Evolutionary conservation across 2,797 vertebrate species (phyloP).

Genomic region (Urosaurus nigricauda): DNA sequence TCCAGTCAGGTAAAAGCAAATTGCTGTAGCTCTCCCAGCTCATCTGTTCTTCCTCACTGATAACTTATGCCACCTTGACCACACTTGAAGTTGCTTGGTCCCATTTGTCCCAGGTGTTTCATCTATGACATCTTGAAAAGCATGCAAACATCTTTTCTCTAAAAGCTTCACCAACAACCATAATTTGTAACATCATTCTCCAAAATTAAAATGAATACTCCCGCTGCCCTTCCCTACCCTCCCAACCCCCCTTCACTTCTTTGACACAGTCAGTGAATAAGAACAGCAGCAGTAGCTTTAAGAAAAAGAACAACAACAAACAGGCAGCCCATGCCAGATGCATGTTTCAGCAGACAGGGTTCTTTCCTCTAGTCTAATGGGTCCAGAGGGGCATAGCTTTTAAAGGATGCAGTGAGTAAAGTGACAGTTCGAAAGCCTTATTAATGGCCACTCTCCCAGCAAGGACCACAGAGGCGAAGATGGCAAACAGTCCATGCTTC

Average conservation of each 20-base stretch:
- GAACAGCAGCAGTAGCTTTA: slow-evolving; percentile 23
- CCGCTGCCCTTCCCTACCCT: not conserved
- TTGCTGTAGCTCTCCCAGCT: too few species aligned
- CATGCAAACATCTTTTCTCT: not conserved
- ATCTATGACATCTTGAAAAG: too few species aligned
- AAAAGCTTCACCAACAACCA: not conserved
- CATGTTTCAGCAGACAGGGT: slow-evolving; percentile 65
- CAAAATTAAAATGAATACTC: not conserved
- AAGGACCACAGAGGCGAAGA: slow-evolving; percentile 21
- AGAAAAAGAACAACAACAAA: slow-evolving; percentile 28
- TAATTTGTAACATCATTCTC: not conserved
- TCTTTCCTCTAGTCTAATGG: slow-evolving; percentile 76
- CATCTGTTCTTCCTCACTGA: too few species aligned
- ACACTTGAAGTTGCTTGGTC: too few species aligned
- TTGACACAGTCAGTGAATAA: slow-evolving; percentile 22
- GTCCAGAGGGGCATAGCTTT: slow-evolving; percentile 72
- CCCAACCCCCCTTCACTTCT: not conserved
- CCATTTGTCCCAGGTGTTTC: too few species aligned
- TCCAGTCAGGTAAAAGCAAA: too few species aligned
- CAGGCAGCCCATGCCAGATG: slow-evolving; percentile 65
- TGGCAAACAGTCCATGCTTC: not conserved
- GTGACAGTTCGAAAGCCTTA: slow-evolving; percentile 73
- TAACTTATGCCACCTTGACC: too few species aligned
- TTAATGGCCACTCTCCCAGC: slow-evolving; percentile 60
- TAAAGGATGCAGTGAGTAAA: slow-evolving; percentile 68